Base-by-base conservation (phyloP, 2,797 vertebrate genomes). In the Eospalax fontanierii region DNA sequence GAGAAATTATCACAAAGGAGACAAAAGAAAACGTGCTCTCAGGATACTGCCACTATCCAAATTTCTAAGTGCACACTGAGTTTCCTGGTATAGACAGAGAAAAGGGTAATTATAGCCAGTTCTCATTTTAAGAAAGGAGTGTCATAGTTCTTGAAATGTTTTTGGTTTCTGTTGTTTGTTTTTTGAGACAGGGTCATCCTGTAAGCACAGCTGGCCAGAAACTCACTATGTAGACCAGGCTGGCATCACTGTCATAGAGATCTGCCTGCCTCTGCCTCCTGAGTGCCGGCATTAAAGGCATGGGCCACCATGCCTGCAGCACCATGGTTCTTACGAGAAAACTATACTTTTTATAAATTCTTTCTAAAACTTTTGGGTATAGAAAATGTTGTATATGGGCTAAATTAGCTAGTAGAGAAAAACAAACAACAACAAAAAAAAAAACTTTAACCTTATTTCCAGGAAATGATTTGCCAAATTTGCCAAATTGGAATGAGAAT, bases 391-490 rank as follows among this genome's bases (percentile, higher is more conserved):
- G 65, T 33, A 61, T 50, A 84, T 83, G 11, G 24, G 40, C 40
- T 81, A 87, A 89, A 26, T 93, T 89, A 85, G 15, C 28, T 35
- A 85, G n/a, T 66, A 89, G 46, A 81, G 2, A 91, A 94, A 75
- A 86, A 88, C n/a, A n/a, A n/a, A n/a, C n/a, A n/a, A n/a, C n/a
- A n/a, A n/a, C n/a, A n/a, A n/a, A n/a, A n/a, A n/a, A n/a, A n/a
- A n/a, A n/a, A n/a, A 61, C n/a, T 78, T 92, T 43, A 95, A 95
- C 10, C 1, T 95, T 76, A 43, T 91, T 87, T 93, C 75, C 4
- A 81, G 38, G 35, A 94, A 80, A 80, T 59, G 38, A 46, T 95
- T 94, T 81, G 85, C 43, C 40, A 76, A 94, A 88, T 59, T 85
- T 89, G 87, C n/a, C n/a, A n/a, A n/a, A 71, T 75, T 63, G 3